These are phyloP conservation scores for Colletes collaris DNA, from an alignment of 2,888 invertebrate species.

Conservation along the genomic window DNA sequence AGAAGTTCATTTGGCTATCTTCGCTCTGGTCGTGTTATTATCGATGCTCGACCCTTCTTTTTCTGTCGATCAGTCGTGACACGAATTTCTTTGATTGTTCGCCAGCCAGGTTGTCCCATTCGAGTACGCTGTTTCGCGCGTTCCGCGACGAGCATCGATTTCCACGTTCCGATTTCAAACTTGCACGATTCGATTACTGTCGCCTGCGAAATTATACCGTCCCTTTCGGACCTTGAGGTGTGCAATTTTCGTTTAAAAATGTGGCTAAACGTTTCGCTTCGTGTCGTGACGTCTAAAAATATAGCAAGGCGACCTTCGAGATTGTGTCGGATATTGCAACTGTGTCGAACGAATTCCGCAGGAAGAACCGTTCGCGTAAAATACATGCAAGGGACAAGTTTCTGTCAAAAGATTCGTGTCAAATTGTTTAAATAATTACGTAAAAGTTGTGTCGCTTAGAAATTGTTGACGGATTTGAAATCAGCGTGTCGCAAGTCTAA, in stretches of 20 bases:
- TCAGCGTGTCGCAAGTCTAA: no score
- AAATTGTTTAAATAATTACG: no score
- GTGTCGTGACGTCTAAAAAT: constrained; percentile 28
- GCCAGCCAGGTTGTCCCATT: constrained; percentile 33
- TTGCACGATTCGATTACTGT: neutral
- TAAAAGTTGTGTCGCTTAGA: neutral
- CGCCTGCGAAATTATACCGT: neutral
- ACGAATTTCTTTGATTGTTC: constrained; percentile 39
- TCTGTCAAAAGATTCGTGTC: no score
- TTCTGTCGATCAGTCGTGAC: constrained; percentile 16
- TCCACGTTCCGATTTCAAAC: neutral
- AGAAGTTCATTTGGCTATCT: constrained; percentile 69
- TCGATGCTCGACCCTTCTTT: constrained; percentile 45
- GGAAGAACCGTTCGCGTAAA: neutral
- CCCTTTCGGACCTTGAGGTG: neutral
- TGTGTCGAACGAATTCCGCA: constrained; percentile 1
- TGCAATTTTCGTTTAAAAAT: neutral
- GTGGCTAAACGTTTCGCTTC: neutral
- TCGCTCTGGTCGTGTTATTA: constrained; percentile 43
- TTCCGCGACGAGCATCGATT: neutral
- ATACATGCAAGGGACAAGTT: no score
- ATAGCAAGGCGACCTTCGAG: constrained; percentile 30
- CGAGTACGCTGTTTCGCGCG: neutral
- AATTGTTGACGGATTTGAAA: no score
- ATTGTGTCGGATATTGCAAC: constrained; percentile 4